Base-by-base conservation (phyloP, 2,888 invertebrate genomes). In the Rugalucina vietnamica region DNA sequence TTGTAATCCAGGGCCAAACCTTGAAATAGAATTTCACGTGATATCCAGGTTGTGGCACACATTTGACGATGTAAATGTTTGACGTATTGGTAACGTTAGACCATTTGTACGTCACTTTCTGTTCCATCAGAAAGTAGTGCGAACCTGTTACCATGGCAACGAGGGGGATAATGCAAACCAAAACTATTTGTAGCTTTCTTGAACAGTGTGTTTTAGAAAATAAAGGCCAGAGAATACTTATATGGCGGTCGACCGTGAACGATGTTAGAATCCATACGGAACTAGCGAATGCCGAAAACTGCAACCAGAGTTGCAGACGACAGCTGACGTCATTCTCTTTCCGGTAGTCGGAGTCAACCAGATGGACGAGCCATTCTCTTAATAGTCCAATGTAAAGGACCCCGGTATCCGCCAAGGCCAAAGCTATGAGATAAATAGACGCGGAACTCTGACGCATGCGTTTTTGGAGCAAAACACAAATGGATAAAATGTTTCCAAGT, bases 291-390 rank as follows among this genome's bases (percentile, higher is more conserved):
- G 73, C 10, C 8, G 29, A 4, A 50, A 73, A 73, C 32, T 73
- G 73, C 3, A 73, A 32, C 73, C 73, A 73, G 32, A 73, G 49
- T 73, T 73, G 73, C 50, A 73, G 29, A 29, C 32, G 27, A 29
- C 73, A 73, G 14, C 49, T 29, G n/a, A 29, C 50, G 73, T 50
- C 32, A 29, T 39, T 73, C 12, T 5, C 18, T 29, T 73, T 73
- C n/a, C 73, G 43, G 32, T 50, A 73, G 29, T 73, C 73, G 0
- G 27, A 49, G 27, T 50, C 73, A 3, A 32, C 32, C 12, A 73
- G 43, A 49, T 49, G 50, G 32, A 73, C 50, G 43, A 73, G 43
- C 73, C 73, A 73, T 73, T 73, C 73, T 12, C 73, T n/a, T 50
- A 73, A 50, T 50, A 73, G 24, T 1, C 49, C 73, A 21, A 73